Evolutionary conservation across 2,888 invertebrate species (phyloP).

Genomic region (Thera britannica): DNA sequence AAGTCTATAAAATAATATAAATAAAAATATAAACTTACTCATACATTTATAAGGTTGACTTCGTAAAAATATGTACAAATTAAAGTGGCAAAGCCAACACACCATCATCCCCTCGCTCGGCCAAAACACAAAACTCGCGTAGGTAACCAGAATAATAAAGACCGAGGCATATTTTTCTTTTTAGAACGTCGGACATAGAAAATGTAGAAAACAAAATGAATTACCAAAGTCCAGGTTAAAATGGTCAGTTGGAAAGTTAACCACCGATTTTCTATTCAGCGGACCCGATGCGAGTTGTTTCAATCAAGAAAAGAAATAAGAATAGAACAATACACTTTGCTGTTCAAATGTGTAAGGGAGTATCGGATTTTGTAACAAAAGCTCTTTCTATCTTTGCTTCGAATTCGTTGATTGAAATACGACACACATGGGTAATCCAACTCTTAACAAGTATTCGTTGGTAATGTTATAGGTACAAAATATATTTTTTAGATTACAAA

Average conservation of each 20-base stretch:
- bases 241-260: constrained; percentile 57
- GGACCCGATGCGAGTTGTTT: constrained; percentile 58
- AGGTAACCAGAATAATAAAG: constrained; percentile 47
- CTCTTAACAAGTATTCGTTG: not conserved
- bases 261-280: constrained; percentile 66
- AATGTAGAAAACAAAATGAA: constrained; percentile 59
- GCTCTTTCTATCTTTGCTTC: not conserved
- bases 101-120: constrained; percentile 32
- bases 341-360: constrained; percentile 29
- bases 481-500: too few species aligned
- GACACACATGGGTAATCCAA: not conserved
- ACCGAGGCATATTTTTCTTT: constrained; percentile 49
- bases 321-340: constrained; percentile 50
- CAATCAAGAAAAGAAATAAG: constrained; percentile 63
- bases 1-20: not conserved
- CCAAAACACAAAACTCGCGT: constrained; percentile 38
- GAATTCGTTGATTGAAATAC: constrained; percentile 1
- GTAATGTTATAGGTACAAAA: too few species aligned
- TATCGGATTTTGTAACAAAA: constrained; percentile 21
- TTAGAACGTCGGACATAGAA: constrained; percentile 43
- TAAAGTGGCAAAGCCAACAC: constrained; percentile 34
- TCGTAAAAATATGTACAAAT: constrained; percentile 34
- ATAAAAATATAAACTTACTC: constrained; percentile 4
- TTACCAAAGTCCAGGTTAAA: constrained; percentile 57
- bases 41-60: constrained; percentile 2